Base-by-base conservation (phyloP, 2,113 vertebrate species). In the Machaerirhynchus nigripectus region DNA sequence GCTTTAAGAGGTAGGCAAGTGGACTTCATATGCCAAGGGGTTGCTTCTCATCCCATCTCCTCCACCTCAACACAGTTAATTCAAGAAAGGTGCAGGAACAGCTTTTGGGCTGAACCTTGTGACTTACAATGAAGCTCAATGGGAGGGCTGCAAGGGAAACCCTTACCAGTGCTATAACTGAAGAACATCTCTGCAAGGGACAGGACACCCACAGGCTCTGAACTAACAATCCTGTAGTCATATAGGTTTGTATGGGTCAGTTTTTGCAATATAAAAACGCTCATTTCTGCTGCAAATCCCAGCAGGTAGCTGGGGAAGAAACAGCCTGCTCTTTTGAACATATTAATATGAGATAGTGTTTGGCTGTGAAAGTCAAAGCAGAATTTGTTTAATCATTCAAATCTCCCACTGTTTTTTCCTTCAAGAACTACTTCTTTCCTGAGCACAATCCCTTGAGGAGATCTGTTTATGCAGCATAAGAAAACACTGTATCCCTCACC, bases 331-430 rank as follows among this genome's bases (percentile, higher is more conserved):
- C 27, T 23, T 14, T 9, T 59, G 33, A 28, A 31, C 35, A 13
- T 33, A 81, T 78, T 81, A 90, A 74, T 52, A 70, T 70, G 33
- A 84, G 33, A 55, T 3, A 77, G 22, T 26, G 30, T 81, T 84
- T 46, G 28, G 42, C 35, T 65, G 46, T 20, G 21, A 22, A 90
- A 83, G n/a, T 69, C 63, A 75, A 53, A 77, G 60, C 13, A 74
- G 50, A 90, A 61, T 92, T 77, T 53, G 14, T 76, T 90, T 46
- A 40, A 57, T 89, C 42, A 70, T 86, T 86, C 27, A 67, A 67
- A 30, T 78, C 8, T 93, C 24, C 26, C 42, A 35, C 16, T 35
- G 47, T 0, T 30, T 92, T 49, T 80, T 67, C 27, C 8, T 22
- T 70, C 39, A 60, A 70, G 24, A 77, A n/a, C 35, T 50, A 18